A percentile compares a stretch with the other conserved stretches of the same genome.
Evolutionary conservation across 2,888 invertebrate species (phyloP).

Genomic region (Lepidocyrtoides sp.): DNA sequence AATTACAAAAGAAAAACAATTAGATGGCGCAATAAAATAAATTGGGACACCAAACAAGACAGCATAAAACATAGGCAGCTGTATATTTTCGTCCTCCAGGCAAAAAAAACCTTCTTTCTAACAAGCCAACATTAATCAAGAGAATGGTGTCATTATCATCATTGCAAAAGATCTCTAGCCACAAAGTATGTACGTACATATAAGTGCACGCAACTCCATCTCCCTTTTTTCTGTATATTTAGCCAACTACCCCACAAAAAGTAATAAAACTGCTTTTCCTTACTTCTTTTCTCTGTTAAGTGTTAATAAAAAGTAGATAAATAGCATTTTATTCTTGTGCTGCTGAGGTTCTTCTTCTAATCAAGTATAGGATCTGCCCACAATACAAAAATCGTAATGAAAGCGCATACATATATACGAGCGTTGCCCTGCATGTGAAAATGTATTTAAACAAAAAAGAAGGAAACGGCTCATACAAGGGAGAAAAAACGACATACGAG

Average conservation of each 20-base stretch:
- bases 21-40: conserved; percentile 5
- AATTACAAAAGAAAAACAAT: conserved; percentile 27
- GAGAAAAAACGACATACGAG: not conserved
- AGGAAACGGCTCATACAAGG: conserved; percentile 1
- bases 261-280: conserved; percentile 20
- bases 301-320: conserved; percentile 53
- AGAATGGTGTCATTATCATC: conserved; percentile 53
- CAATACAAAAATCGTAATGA: not conserved
- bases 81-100: not conserved
- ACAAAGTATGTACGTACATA: not conserved
- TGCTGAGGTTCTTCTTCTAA: conserved; percentile 20
- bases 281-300: conserved; percentile 23
- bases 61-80: not conserved
- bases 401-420: too few species aligned
- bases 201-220: not conserved
- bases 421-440: not conserved
- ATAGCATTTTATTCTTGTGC: conserved; percentile 31
- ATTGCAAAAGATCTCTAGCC: conserved; percentile 15
- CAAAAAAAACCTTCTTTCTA: conserved; percentile 13
- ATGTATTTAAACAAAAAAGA: conserved; percentile 5
- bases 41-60: conserved; percentile 5
- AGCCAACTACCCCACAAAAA: conserved; percentile 9
- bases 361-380: conserved; percentile 42
- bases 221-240: not conserved
- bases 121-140: conserved; percentile 40